Base-by-base conservation (phyloP, 2,113 vertebrate genomes). In the Grallaria varia region DNA sequence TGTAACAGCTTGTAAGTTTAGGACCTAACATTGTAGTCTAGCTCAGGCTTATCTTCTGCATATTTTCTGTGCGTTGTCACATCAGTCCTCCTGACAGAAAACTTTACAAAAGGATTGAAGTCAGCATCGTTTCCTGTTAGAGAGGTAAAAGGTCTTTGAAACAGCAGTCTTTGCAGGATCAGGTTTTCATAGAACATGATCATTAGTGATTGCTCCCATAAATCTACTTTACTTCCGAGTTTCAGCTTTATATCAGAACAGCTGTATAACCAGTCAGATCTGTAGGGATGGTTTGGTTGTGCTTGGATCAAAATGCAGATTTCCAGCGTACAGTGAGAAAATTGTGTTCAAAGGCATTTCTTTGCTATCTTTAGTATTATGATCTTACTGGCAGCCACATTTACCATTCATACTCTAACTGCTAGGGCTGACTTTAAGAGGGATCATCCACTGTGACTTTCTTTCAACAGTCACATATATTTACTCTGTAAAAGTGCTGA, bases 161-260 rank as follows among this genome's bases (percentile, higher is more conserved):
- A 84, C 22, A 68, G 39, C 39, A 62, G 49, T 56, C 21, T 84
- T 72, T 49, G 59, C 15, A 56, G 74, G 23, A 63, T 62, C 25
- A 21, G 23, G 14, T 52, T 88, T 89, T 45, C 21, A 24, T 5
- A 35, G 47, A n/a, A 35, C 2, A 4, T 12, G 3, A 44, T 56
- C 2, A 0, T 50, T 68, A 37, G 40, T 4, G 14, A 27, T 60
- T 87, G 19, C 4, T 85, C 20, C 10, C 4, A 0, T 31, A 44
- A 40, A 1, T 5, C 84, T 92, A 52, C 31, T 37, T 27, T 53
- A 14, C 63, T 94, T 22, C 30, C 47, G 55, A 40, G 28, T 33
- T 64, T 69, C 15, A 55, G 25, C 37, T 82, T 77, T 89, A 23
- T 62, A 12, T 40, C 49, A 47, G 58, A 90, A 49, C n/a, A 94